Base-by-base conservation (phyloP, 2,113 vertebrate species). In the Hippolais icterina region DNA sequence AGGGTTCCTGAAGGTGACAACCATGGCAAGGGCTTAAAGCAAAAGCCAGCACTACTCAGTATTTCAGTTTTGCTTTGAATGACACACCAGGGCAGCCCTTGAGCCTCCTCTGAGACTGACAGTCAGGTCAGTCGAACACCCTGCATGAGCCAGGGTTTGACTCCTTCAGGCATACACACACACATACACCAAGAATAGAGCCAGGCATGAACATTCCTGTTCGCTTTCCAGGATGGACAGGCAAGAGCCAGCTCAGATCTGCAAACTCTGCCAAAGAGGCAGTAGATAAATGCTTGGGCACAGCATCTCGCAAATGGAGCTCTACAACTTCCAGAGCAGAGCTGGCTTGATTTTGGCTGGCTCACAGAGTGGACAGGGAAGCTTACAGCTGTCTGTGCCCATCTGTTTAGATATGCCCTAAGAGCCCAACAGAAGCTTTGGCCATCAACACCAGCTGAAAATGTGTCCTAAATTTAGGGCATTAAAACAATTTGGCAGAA, bases 401-500 rank as follows among this genome's bases (percentile, higher is more conserved):
- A 92, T 90, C 90, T 95, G 92, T 53, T 39, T 61, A 86, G 75
- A 66, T 29, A 70, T 74, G 83, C 41, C 54, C 64, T 77, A 77
- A 77, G 24, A 94, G 59, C 25, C 50, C 83, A 80, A 5, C 25
- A 70, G 94, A 80, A 92, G 21, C 50, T 59, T 69, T 83, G 57
- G 88, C 59, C 41, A 88, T 35, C 78, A 85, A 69, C 63, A 83
- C n/a, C 75, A 92, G 63, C 75, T 94, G 88, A 95, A 84, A 92
- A 42, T 33, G 2, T 72, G 41, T 33, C 64, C 75, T 80, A 86
- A 77, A 93, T 93, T 65, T 77, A 83, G 52, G 39, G n/a, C 22
- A 94, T 77, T 95, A 92, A 88, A 96, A 74, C 12, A 54, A 69
- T 93, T 94, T 96, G 85, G 79, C 92, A 90, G 54, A 81, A 72